Percentiles rank a stretch among this genome's conserved stretches.
Conservation (phyloP, 2,888 invertebrate species). For the Hypercompe scribonia region DNA sequence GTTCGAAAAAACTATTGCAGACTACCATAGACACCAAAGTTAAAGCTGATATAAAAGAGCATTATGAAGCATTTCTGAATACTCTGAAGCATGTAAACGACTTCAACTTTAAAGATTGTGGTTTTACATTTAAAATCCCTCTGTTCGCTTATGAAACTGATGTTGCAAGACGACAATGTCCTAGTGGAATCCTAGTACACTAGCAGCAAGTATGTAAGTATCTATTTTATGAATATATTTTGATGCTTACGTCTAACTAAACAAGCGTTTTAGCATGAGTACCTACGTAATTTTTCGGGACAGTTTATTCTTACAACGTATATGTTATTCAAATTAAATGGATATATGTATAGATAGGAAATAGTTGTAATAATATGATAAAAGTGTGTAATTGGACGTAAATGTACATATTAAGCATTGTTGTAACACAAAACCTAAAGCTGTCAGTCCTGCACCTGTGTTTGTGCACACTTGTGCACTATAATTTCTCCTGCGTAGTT, state of each 20-base stretch:
- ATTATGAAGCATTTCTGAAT: slow-evolving; percentile 48
- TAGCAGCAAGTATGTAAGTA: not conserved
- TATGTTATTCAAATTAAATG: no score
- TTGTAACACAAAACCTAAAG: no score
- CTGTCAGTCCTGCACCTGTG: no score
- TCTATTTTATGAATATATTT: not conserved
- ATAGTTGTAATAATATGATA: no score
- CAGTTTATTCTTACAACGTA: no score
- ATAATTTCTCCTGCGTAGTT: no score
- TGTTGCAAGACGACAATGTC: slow-evolving; percentile 10
- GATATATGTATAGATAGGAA: no score
- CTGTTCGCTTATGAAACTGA: slow-evolving; percentile 10
- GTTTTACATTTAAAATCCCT: not conserved
- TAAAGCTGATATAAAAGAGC: slow-evolving; percentile 47
- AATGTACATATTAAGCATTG: no score
- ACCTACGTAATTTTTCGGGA: no score
- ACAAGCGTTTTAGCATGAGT: no score
- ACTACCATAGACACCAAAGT: slow-evolving; percentile 50
- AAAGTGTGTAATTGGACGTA: no score
- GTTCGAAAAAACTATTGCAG: slow-evolving; percentile 53
- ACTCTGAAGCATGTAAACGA: slow-evolving; percentile 7
- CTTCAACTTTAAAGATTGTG: not conserved
- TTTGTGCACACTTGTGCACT: no score
- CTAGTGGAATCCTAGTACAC: not conserved
- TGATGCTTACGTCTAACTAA: not conserved